Evolutionary conservation across 2,888 invertebrate genomes (phyloP), one percentile per base, ranked within the genome.

Genomic region (Hipparchia semele): DNA sequence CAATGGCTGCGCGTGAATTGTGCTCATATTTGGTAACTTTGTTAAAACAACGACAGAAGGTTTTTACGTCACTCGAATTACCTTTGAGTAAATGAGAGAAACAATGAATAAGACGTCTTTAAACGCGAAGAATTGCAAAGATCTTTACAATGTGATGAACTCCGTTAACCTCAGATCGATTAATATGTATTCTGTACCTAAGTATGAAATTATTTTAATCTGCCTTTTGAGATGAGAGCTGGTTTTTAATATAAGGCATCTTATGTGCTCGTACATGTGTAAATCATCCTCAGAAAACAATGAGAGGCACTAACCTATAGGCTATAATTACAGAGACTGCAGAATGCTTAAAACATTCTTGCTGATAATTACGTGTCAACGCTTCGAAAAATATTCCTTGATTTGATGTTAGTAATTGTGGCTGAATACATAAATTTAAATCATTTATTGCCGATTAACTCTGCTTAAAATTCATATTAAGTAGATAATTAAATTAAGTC

Each of bases 1-100:
- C 77, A 77, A 77, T 77, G 68, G 72, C 13, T 72, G 23, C n/a
- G 59, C 45, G 62, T 51, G 56, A 68, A 67, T 70, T 68, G 12
- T 13, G 5, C 49, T 65, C 66, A 53, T 71, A 73, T 77, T 75
- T 75, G 68, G 73, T 77, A 75, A 78, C 73, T 46, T 89, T 89
- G 88, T 88, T 86, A 78, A 56, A 72, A 74, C 68, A 60, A 64
- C 45, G 23, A 54, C 39, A 56, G 56, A 58, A 68, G 59, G 72
- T 54, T 33, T 68, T 70, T 70, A 61, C 56, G 60, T 45, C 45
- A 65, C 49, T 53, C 33, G 61, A 67, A 23, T 8, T 62, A 46
- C 39, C 39, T 39, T 39, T 39, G 39, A 53, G 56, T 51, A 58
- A 59, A 33, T 59, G 10, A 9, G 9, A 39, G 33, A 33, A 9